These are phyloP conservation scores for Lepidurus packardi DNA, from an alignment of 1,140 invertebrate species.

Conservation along the genomic window DNA sequence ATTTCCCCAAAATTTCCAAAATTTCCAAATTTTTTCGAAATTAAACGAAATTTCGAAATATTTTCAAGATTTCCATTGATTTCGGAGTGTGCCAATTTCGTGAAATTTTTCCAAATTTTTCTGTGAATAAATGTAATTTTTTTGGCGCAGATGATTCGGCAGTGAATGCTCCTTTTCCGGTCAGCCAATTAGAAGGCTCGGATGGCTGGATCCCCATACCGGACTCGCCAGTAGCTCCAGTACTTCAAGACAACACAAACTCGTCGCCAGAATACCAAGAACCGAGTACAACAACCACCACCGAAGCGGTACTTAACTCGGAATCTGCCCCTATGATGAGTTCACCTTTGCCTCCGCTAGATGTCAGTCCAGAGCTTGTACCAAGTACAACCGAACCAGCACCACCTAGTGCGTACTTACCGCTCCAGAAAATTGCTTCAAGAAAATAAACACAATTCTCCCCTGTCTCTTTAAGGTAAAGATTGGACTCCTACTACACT, in stretches of 20 bases:
- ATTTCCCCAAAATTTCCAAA: too few relatives aligned
- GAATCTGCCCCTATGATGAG: constrained; percentile 41
- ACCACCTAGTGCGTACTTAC: neutral
- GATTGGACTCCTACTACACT: constrained; percentile 61
- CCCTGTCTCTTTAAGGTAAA: neutral
- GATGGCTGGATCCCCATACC: constrained; percentile 31
- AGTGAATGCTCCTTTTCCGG: neutral
- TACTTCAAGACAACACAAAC: neutral
- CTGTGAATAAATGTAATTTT: neutral
- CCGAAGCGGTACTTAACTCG: constrained; percentile 44
- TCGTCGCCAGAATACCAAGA: neutral
- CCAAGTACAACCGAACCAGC: constrained; percentile 39
- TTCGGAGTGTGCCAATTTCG: too few relatives aligned
- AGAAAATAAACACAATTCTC: neutral
- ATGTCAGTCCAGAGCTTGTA: constrained; percentile 48
- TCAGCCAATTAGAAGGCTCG: constrained; percentile 28
- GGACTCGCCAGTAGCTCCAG: neutral
- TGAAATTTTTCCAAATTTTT: too few relatives aligned
- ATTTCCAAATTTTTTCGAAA: too few relatives aligned
- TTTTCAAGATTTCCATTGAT: too few relatives aligned
- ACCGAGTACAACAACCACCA: constrained; percentile 43
- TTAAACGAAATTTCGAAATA: too few relatives aligned
- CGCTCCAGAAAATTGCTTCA: neutral
- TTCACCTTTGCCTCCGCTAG: constrained; percentile 42
- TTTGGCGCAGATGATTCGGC: neutral